Conservation (phyloP, 2,113 vertebrate genomes). For the Helogale parvula region DNA sequence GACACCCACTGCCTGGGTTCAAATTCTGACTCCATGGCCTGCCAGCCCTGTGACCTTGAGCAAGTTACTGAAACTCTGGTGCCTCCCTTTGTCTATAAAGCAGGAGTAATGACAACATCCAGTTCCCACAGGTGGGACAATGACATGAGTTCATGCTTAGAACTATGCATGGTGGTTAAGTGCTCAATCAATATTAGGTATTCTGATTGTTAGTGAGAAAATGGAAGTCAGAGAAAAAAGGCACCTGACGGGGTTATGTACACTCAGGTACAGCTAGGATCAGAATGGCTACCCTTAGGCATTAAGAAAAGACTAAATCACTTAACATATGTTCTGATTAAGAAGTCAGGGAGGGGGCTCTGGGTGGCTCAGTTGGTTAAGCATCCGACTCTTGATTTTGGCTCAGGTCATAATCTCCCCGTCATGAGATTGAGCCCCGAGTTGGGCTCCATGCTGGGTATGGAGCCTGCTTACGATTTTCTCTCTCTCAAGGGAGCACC, state of each 20-base stretch:
- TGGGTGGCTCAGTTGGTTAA: too few species aligned
- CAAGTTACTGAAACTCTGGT: not conserved
- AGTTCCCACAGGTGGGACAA: not conserved
- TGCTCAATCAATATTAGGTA: not conserved
- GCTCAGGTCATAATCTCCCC: too few species aligned
- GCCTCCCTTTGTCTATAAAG: not conserved
- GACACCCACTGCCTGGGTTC: not conserved
- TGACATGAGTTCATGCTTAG: not conserved
- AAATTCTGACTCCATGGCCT: not conserved
- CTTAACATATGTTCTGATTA: not conserved
- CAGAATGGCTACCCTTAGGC: not conserved
- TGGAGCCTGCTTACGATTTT: too few species aligned
- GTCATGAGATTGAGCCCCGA: too few species aligned
- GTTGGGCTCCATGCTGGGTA: too few species aligned
- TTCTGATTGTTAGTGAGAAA: not conserved
- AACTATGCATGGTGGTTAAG: not conserved
- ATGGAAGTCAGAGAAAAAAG: not conserved
- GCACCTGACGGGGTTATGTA: not conserved
- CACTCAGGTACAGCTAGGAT: not conserved
- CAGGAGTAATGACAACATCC: not conserved
- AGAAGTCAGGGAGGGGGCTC: not conserved
- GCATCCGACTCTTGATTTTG: too few species aligned
- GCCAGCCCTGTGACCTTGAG: not conserved
- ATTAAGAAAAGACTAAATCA: not conserved
- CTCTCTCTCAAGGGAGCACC: too few species aligned